Base-by-base conservation (phyloP, 2,797 vertebrate species). In the Triplophysa bombifrons region DNA sequence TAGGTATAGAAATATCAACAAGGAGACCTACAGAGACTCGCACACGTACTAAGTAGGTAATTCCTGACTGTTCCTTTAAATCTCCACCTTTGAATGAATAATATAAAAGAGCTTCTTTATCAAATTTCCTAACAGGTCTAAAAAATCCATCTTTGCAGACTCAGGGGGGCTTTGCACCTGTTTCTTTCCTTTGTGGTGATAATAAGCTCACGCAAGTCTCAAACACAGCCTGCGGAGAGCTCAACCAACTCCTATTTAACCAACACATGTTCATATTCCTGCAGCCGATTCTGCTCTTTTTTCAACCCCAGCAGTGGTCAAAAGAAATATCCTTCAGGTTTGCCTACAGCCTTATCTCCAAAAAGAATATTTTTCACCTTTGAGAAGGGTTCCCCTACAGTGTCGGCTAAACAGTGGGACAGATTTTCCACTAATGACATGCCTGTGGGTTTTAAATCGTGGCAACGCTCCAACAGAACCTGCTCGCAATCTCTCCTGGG, bases 181-280 rank as follows among this genome's bases (percentile, higher is more conserved):
- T 25, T 66, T 66, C 25, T 48, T 11, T 64, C 34, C 51, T 80
- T 66, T 80, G 25, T 73, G 38, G 61, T 58, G 78, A 38, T 80
- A 66, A 79, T 80, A 71, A 80, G 61, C 41, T 67, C 51, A 30
- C 4, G 19, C 50, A 65, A 56, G 63, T 79, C 51, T 58, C 22
- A 44, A 56, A 50, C 72, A 67, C 1, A 30, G 41, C 77, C 61
- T 10, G 51, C 10, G 1, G 48, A 27, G 61, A 65, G 6, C 22
- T 48, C 61, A 34, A 20, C 19, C 50, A 20, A 19, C 50, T 66
- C 51, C 58, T 67, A 55, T 67, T 66, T 30, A 72, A 72, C 70
- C 19, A 2, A 58, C 41, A 48, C 70, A 50, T 55, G 17, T 72
- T 73, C 61, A 19, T 56, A 11, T 53, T 48, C 8, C 14, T 65